A percentile compares a stretch with the other conserved stretches of the same genome.
Conservation (phyloP, 2,888 invertebrate species). For the Leptinotarsa peninsularis region DNA sequence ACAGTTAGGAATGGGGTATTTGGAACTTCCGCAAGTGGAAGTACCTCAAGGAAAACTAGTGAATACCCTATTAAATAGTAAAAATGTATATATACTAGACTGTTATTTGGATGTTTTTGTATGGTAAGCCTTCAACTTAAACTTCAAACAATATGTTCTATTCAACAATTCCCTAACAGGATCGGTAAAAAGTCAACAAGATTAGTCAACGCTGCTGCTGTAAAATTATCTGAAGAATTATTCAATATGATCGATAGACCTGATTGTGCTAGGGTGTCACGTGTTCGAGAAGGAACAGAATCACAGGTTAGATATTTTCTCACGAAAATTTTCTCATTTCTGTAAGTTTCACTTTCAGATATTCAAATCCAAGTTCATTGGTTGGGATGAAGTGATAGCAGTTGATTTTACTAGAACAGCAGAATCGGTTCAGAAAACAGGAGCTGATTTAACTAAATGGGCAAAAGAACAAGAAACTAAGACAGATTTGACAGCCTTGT, state of each 20-base stretch:
- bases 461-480: conserved; percentile 90
- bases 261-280: conserved; percentile 86
- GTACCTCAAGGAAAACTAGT: conserved; percentile 81
- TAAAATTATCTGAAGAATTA: conserved; percentile 96
- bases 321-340: not conserved
- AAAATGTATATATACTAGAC: conserved; percentile 96
- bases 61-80: conserved; percentile 84
- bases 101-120: conserved; percentile 94
- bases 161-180: conserved; percentile 67
- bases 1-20: conserved; percentile 97
- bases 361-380: conserved; percentile 96
- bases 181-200: conserved; percentile 98
- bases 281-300: conserved; percentile 93
- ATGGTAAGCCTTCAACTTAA: conserved; percentile 73
- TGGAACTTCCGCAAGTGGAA: conserved; percentile 95
- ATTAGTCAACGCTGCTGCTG: conserved; percentile 93
- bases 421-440: conserved; percentile 95
- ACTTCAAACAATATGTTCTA: not conserved
- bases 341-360: conserved; percentile 69
- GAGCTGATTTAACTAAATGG: conserved; percentile 95
- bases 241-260: conserved; percentile 94
- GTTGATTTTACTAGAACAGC: conserved; percentile 99
- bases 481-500: conserved; percentile 94
- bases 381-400: conserved; percentile 99
- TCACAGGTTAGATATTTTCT: conserved; percentile 72